A percentile compares a stretch with the other conserved stretches of the same genome.
Conservation (phyloP, 2,797 vertebrate species). For the Enteromius viviparus region DNA sequence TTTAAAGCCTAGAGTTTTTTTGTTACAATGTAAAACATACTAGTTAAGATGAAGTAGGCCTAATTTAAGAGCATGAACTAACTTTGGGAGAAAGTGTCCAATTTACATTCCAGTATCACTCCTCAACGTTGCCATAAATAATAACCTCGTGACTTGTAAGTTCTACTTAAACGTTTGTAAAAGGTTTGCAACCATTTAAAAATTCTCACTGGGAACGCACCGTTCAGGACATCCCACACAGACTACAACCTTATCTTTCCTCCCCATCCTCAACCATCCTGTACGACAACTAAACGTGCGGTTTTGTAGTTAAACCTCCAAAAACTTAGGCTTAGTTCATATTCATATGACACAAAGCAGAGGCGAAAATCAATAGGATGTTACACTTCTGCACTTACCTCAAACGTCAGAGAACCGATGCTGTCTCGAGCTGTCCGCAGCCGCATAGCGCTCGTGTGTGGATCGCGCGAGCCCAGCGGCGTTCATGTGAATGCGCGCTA, state of each 20-base stretch:
- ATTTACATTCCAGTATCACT: neutral
- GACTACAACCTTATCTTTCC: neutral
- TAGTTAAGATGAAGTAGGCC: neutral
- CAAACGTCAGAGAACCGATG: conserved; percentile 19
- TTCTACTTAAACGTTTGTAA: neutral
- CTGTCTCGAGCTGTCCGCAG: conserved; percentile 30
- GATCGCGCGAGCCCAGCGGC: conserved; percentile 33
- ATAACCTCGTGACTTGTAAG: neutral
- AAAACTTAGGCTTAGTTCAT: conserved; percentile 1
- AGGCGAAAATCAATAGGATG: neutral
- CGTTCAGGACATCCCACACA: conserved; percentile 30
- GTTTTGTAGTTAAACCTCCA: conserved; percentile 7
- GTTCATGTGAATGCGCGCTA: conserved; percentile 44
- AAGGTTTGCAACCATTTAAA: neutral
- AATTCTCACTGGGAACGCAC: neutral
- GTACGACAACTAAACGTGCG: neutral
- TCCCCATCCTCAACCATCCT: conserved; percentile 19
- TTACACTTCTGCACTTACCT: conserved; percentile 16
- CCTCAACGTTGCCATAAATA: neutral
- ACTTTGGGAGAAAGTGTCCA: neutral
- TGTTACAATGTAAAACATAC: neutral
- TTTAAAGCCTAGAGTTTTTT: neutral
- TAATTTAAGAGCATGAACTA: neutral
- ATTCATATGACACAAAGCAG: conserved; percentile 1
- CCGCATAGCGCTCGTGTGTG: conserved; percentile 39